Base-by-base conservation (phyloP, 1,140 invertebrate genomes). In the Odontomachus brunneus region DNA sequence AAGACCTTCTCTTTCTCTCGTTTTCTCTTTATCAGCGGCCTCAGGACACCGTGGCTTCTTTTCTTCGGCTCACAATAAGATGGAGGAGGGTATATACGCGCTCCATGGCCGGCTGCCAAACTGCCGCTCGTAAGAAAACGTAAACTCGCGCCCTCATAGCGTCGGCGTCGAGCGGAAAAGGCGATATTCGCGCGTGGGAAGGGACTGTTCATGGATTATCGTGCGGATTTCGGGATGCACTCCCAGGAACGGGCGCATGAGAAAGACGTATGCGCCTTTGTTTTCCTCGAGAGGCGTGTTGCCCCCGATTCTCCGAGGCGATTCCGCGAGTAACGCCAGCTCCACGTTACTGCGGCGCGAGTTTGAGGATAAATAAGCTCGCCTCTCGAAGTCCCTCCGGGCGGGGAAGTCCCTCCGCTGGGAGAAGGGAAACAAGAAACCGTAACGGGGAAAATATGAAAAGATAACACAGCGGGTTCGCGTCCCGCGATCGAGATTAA, bases 101-200 rank as follows among this genome's bases (percentile, higher is more conserved):
- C 29, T 12, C 29, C 15, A 14, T 78, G 73, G 62, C 62, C 15
- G 7, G 38, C 17, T 53, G 62, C 62, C 82, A 83, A 75, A 65
- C 15, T 75, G 63, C 4, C 57, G 38, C 44, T 49, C 51, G 51
- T 33, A 66, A 83, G 53, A 78, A 33, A 65, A 83, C 55, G 14
- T 67, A 83, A 83, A 83, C 74, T 59, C 26, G 26, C 38, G 19
- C 17, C 38, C 19, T 51, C 38, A 49, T 29, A 67, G 19, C 26
- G 14, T 78, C n/a, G 19, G 12, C 17, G n/a, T 67, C 48, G 24
- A 72, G 33, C 44, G 22, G 24, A 44, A 38, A 53, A 3, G 49
- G 33, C 62, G n/a, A 11, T 24, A 15, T 59, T 82, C 33, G 51
- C 24, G 57, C 48, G 49, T 19, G 57, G 1, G 67, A 7, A 59